Evolutionary conservation across 2,888 invertebrate species (phyloP), one percentile per base, ranked within the genome.

Genomic region (Brachyopa scutellaris): DNA sequence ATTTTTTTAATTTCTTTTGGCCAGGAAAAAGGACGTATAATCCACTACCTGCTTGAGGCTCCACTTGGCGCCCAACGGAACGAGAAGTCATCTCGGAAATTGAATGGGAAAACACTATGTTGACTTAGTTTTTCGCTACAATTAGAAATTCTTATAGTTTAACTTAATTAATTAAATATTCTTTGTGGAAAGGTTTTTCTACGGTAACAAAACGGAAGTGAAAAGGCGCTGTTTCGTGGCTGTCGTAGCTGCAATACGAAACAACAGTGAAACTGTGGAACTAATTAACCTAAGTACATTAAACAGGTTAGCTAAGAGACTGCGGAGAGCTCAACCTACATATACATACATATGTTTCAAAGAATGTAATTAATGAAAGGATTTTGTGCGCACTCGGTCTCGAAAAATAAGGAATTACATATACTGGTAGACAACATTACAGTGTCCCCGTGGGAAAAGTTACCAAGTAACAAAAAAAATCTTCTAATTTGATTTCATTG

Each of bases 91-190:
- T 42, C 36, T 33, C 8, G n/a, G 42, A 73, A 66, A 51, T 38
- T 73, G 70, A 57, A 64, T 64, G 42, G 26, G 15, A 38, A 45
- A 64, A 36, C 59, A 69, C 53, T 69, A 21, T 66, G 78, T 66
- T 79, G 66, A 72, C 66, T 79, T 59, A n/a, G 66, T 66, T 77
- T 64, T 38, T 53, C 23, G 53, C 66, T 53, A 17, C 47, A 40
- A 47, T 66, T 70, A 11, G 40, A 57, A 77, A 57, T 70, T 66
- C 51, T 36, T 79, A 36, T 66, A 61, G 40, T 67, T 47, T 29
- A 61, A 66, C 59, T 66, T 66, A 73, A 64, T 79, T 79, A 79
- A 79, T 73, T 59, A 73, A 64, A 57, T 64, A 62, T 57, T 77
- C 70, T 72, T 57, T 62, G 61, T 51, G 23, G 19, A 57, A 13